Conservation (phyloP, 1,140 invertebrate genomes). For the Solenopsis invicta region DNA sequence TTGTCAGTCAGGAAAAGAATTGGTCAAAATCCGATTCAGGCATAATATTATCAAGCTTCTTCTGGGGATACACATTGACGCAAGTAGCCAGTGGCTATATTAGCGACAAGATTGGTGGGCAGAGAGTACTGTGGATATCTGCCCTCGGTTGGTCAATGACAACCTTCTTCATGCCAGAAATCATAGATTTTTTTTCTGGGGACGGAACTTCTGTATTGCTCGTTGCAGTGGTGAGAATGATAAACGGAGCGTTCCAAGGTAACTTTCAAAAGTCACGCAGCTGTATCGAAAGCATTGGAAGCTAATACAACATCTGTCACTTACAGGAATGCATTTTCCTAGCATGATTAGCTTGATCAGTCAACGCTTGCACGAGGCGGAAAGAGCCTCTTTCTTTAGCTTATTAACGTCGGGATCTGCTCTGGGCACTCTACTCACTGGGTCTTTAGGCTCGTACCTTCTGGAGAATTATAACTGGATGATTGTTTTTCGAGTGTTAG, state of each 20-base stretch:
- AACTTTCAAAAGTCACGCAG: constrained; percentile 37
- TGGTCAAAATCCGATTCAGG: constrained; percentile 92
- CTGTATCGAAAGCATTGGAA: neutral
- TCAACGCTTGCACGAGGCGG: constrained; percentile 89
- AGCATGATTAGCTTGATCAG: constrained; percentile 92
- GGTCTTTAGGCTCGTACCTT: constrained; percentile 90
- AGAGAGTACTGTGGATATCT: constrained; percentile 89
- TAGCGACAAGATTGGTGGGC: constrained; percentile 91
- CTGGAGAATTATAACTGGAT: constrained; percentile 91
- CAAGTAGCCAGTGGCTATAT: constrained; percentile 91
- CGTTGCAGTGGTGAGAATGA: constrained; percentile 88
- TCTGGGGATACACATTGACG: constrained; percentile 93
- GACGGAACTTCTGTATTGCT: constrained; percentile 88
- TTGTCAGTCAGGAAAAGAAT: constrained; percentile 89
- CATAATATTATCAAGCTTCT: constrained; percentile 91
- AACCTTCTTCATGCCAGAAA: constrained; percentile 90
- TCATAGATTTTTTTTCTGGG: constrained; percentile 88
- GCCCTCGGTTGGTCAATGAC: constrained; percentile 90
- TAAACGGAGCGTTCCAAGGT: constrained; percentile 91
- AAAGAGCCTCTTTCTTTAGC: constrained; percentile 91
- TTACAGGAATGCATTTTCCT: constrained; percentile 90
- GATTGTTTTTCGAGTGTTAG: constrained; percentile 90
- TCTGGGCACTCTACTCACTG: constrained; percentile 90
- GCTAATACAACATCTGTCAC: constrained; percentile 39
- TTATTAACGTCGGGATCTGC: constrained; percentile 90